phyloP scores from a whole-genome alignment of 2,113 vertebrate genomes.

The Pyxicephalus adspersus region DNA sequence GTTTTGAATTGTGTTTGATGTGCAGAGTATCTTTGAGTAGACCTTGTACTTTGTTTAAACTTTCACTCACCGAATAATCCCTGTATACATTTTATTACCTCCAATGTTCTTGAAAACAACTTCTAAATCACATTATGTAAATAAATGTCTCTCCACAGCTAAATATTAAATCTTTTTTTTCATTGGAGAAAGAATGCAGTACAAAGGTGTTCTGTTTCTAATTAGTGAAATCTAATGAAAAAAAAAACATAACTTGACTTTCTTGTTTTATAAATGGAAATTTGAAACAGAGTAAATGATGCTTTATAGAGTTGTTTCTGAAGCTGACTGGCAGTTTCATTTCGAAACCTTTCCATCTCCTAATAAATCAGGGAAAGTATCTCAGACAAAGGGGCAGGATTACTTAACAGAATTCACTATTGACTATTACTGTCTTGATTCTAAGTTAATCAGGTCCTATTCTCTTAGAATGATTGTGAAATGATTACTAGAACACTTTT shows the following conservation, averaged over 20 bases:
- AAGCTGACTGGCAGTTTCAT: slow-evolving; percentile 19
- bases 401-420: slow-evolving; percentile 8
- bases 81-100: slow-evolving; percentile 37
- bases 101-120: slow-evolving; percentile 6
- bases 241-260: slow-evolving; percentile 23
- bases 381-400: slow-evolving; percentile 15
- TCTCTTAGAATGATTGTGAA: slow-evolving; percentile 18
- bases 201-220: slow-evolving; percentile 12
- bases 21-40: slow-evolving; percentile 24
- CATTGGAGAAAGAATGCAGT: neutral
- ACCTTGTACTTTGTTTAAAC: slow-evolving; percentile 31
- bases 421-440: slow-evolving; percentile 16
- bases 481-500: slow-evolving; percentile 12
- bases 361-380: slow-evolving; percentile 32
- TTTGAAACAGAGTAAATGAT: slow-evolving; percentile 7
- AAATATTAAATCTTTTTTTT: slow-evolving; percentile 34
- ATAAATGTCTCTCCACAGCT: slow-evolving; percentile 31
- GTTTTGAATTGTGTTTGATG: neutral
- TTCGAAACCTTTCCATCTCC: slow-evolving; percentile 8
- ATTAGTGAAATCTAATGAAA: slow-evolving; percentile 42
- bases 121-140: slow-evolving; percentile 50
- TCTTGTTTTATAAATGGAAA: slow-evolving; percentile 4
- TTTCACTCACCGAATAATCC: slow-evolving; percentile 14
- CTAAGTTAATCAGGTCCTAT: slow-evolving; percentile 35
- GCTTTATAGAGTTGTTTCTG: slow-evolving; percentile 6